phyloP scores from a whole-genome alignment of 2,888 invertebrate species.

The Cheilosia impressa region DNA sequence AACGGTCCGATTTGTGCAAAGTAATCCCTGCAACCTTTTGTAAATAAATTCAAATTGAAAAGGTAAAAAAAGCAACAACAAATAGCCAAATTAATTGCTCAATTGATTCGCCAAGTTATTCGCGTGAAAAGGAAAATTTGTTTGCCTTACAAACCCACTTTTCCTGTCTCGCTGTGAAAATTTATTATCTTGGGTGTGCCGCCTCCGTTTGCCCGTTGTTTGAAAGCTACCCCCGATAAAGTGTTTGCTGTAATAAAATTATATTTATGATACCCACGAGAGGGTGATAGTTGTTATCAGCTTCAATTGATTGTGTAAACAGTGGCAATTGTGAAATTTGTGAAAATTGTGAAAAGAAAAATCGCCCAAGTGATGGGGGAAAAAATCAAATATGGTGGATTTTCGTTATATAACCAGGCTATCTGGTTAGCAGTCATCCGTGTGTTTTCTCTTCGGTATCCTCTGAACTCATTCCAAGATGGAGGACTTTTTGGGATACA shows the following conservation, averaged over 20 bases:
- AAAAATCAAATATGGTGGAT: slow-evolving; percentile 71
- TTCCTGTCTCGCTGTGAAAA: slow-evolving; percentile 42
- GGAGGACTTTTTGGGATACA: slow-evolving; percentile 70
- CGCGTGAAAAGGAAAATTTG: slow-evolving; percentile 16
- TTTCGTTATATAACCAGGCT: slow-evolving; percentile 66
- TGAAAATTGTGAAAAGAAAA: slow-evolving; percentile 43
- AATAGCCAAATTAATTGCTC: slow-evolving; percentile 45
- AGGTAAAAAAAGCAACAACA: slow-evolving; percentile 50
- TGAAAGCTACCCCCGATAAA: slow-evolving; percentile 48
- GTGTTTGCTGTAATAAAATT: slow-evolving; percentile 51
- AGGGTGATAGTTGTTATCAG: slow-evolving; percentile 67
- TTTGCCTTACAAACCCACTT: slow-evolving; percentile 17
- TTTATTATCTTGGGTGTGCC: slow-evolving; percentile 72
- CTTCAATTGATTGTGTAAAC: slow-evolving; percentile 47
- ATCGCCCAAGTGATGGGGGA: slow-evolving; percentile 8
- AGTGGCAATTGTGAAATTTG: not conserved
- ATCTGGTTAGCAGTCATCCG: slow-evolving; percentile 46
- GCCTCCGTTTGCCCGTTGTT: slow-evolving; percentile 34
- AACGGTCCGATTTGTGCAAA: slow-evolving; percentile 20
- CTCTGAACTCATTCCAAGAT: slow-evolving; percentile 69
- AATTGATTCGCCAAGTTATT: slow-evolving; percentile 48
- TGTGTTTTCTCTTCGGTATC: slow-evolving; percentile 58
- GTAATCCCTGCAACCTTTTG: slow-evolving; percentile 11
- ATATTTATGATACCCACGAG: slow-evolving; percentile 52
- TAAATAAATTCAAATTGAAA: slow-evolving; percentile 48